Conservation (phyloP, 2,888 invertebrate species). For the Nasonovia ribisnigri region DNA sequence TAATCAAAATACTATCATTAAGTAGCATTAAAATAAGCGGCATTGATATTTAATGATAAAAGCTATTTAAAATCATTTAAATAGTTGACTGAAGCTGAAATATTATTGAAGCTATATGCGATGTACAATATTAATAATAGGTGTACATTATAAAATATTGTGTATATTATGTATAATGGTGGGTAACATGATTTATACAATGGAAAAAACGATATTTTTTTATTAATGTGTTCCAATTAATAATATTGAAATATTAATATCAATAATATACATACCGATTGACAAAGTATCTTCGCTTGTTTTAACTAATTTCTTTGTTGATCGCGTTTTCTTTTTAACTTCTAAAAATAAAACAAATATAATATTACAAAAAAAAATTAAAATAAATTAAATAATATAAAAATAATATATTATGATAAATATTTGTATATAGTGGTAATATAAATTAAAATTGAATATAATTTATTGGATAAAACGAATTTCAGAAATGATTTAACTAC, state of each 20-base stretch:
- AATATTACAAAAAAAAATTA: not conserved
- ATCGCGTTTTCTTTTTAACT: constrained; percentile 26
- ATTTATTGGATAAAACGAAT: not conserved
- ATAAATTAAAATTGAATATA: not conserved
- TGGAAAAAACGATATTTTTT: not conserved
- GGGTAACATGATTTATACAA: not conserved
- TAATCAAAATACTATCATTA: constrained; percentile 11
- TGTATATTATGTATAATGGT: not conserved
- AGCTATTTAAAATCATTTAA: not conserved
- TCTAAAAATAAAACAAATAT: constrained; percentile 25
- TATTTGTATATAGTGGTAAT: not conserved
- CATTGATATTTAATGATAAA: not conserved
- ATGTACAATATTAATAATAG: not conserved
- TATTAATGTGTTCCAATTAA: not conserved
- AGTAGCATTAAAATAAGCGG: constrained; percentile 51
- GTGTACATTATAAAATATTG: not conserved
- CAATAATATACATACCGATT: constrained; percentile 39
- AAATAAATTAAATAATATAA: not conserved
- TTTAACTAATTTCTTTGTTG: constrained; percentile 8
- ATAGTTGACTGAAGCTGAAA: constrained; percentile 41
- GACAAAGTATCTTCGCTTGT: not conserved
- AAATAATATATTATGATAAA: not conserved
- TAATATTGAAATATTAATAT: not conserved
- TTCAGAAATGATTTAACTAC: not conserved
- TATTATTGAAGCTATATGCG: constrained; percentile 7